A percentile compares a stretch with the other conserved stretches of the same genome.
Evolutionary conservation across 2,888 invertebrate genomes (phyloP).

Genomic region (Philereme transversata): DNA sequence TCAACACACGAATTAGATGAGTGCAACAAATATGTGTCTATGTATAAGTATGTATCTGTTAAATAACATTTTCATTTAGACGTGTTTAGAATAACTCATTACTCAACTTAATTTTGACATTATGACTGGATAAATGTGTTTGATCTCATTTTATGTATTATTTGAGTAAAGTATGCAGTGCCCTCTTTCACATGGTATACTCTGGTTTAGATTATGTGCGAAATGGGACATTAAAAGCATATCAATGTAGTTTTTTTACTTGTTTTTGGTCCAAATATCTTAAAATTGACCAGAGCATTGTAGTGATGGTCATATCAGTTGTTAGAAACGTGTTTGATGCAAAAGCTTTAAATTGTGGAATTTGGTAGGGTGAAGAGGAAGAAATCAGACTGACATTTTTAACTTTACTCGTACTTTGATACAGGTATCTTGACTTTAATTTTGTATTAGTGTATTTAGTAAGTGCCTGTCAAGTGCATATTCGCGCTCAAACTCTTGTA

Average conservation of each 20-base stretch:
- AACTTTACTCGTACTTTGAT: constrained; percentile 75
- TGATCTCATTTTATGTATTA: constrained; percentile 79
- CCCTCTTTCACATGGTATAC: constrained; percentile 20
- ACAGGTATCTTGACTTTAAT: constrained; percentile 74
- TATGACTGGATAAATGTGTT: constrained; percentile 65
- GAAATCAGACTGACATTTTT: constrained; percentile 79
- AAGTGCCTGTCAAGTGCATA: constrained; percentile 55
- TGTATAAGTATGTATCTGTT: constrained; percentile 21
- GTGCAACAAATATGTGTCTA: constrained; percentile 24
- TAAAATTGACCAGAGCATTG: constrained; percentile 56
- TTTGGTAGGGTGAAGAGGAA: constrained; percentile 67
- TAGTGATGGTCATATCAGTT: constrained; percentile 56
- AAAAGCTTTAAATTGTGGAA: constrained; percentile 77
- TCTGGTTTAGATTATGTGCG: constrained; percentile 25
- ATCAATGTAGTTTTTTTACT: constrained; percentile 31
- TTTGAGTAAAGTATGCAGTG: constrained; percentile 47
- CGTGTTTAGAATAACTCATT: constrained; percentile 53
- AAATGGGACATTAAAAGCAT: constrained; percentile 38
- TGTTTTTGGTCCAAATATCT: constrained; percentile 68
- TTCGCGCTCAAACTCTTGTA: constrained; percentile 31
- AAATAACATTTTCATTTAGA: constrained; percentile 38
- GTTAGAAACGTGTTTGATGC: constrained; percentile 64
- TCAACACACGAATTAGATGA: constrained; percentile 35
- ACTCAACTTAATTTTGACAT: constrained; percentile 56
- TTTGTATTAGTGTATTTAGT: constrained; percentile 54